phyloP scores from a whole-genome alignment of 53 echinoderm and acorn worm species.

The Patiria pectinifera region DNA sequence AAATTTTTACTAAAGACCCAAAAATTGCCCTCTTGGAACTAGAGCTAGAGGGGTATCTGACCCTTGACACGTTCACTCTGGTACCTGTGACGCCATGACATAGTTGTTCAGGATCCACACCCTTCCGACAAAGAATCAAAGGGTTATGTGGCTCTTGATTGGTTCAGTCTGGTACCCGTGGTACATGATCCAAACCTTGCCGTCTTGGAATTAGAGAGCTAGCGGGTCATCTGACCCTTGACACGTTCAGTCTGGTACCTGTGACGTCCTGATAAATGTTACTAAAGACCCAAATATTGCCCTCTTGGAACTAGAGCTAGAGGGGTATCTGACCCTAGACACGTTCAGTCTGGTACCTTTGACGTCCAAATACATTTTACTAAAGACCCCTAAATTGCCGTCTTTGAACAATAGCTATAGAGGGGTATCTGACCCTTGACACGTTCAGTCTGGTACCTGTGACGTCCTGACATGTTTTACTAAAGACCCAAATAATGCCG shows the following conservation, averaged over 20 bases:
- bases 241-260: not conserved
- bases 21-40: too few relatives aligned
- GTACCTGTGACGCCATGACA: constrained; percentile 4
- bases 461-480: not conserved
- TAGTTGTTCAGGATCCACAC: not conserved
- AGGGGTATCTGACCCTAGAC: not conserved
- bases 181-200: too few relatives aligned
- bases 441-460: not conserved
- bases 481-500: too few relatives aligned
- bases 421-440: not conserved
- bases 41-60: not conserved
- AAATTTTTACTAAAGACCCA: not conserved
- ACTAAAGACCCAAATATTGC: not conserved
- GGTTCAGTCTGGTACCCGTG: too few relatives aligned
- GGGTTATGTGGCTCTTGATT: not conserved
- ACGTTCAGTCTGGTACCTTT: not conserved
- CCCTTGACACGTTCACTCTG: not conserved
- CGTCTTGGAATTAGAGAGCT: too few relatives aligned
- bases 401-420: too few relatives aligned
- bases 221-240: not conserved
- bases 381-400: too few relatives aligned
- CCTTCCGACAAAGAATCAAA: too few relatives aligned
- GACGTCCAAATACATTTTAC: not conserved
- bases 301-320: too few relatives aligned
- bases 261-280: constrained; percentile 1